phyloP scores from a whole-genome alignment of 2,797 vertebrate genomes.

The Anisognathus igniventris region DNA sequence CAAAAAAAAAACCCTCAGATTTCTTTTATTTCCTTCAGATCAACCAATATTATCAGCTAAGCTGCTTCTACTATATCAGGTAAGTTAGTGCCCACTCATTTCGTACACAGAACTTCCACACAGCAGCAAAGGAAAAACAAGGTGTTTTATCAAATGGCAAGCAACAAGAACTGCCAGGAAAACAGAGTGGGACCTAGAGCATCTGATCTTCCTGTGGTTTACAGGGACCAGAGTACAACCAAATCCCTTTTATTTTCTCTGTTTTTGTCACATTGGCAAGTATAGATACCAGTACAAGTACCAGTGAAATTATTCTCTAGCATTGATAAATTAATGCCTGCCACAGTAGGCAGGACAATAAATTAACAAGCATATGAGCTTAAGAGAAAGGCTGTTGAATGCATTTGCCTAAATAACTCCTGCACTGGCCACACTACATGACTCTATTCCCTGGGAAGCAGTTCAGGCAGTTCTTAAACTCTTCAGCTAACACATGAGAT shows the following conservation, averaged over 20 bases:
- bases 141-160: neutral
- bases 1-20: neutral
- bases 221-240: neutral
- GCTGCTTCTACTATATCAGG: neutral
- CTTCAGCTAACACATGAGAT: neutral
- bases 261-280: neutral
- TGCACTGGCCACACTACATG: neutral
- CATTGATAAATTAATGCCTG: neutral
- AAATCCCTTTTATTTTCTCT: neutral
- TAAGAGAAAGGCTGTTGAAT: neutral
- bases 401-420: neutral
- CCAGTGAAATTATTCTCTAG: neutral
- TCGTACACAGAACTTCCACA: neutral
- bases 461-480: neutral
- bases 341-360: neutral
- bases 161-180: neutral
- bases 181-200: neutral
- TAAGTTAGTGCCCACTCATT: neutral
- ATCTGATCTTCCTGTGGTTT: neutral
- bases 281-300: neutral
- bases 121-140: neutral
- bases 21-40: neutral
- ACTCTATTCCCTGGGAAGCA: neutral
- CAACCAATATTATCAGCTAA: neutral
- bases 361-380: slow-evolving; percentile 15